Base-by-base conservation (phyloP, 1,140 invertebrate species). In the Pachyrhynchus sulphureomaculatus region DNA sequence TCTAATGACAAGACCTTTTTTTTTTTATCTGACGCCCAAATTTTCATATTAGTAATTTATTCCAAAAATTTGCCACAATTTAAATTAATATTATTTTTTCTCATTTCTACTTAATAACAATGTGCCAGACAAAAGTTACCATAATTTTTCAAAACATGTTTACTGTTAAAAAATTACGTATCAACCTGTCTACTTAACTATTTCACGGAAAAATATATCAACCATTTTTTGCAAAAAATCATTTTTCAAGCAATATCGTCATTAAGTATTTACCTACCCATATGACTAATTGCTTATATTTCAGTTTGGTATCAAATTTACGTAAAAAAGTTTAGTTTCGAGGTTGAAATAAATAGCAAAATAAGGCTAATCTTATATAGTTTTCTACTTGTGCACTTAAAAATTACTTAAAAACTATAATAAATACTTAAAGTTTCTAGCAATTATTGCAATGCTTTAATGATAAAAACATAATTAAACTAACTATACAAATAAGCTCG, bases 381-480 rank as follows among this genome's bases (percentile, higher is more conserved):
- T n/a, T n/a, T n/a, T n/a, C n/a, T n/a, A n/a, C n/a, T n/a, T n/a
- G n/a, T n/a, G n/a, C n/a, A n/a, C 12, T 18, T 17, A 42, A 15
- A 18, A n/a, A n/a, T n/a, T 18, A 42, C 39, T 20, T 12, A 15
- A 21, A 42, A 37, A 37, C 8, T 37, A 6, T 18, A 37, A 6
- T 6, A 42, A 42, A 20, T 42, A 42, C 18, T 18, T 42, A 15
- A 5, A 42, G 18, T 20, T 42, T 42, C 5, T 42, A 42, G 4
- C 12, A 42, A 20, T 42, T 42, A 42, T 12, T 42, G 39, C 39
- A 42, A 42, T 42, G 15, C 9, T 42, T 42, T 21, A 42, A 20
- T 42, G 39, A 42, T 42, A 42, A 42, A 42, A 42, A 42, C 15
- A 20, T 20, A 42, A 21, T 42, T 42, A 42, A 10, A 21, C 39